Evolutionary conservation across 2,797 vertebrate species (phyloP).

Genomic region (Sparidentex hasta): DNA sequence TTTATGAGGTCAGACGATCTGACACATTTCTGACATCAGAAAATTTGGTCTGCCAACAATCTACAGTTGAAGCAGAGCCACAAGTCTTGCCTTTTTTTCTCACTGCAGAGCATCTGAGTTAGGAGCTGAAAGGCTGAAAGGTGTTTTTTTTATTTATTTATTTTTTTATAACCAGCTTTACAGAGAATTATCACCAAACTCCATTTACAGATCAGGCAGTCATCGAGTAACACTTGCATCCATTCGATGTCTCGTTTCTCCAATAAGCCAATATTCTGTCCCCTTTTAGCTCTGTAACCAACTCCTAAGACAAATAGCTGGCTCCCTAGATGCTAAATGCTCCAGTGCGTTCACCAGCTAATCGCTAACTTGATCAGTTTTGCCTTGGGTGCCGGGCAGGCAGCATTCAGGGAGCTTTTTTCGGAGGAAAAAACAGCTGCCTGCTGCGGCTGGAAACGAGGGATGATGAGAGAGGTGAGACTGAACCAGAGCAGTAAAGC

Average conservation of each 20-base stretch:
- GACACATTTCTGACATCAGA: no score
- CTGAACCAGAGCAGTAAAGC: slow-evolving; percentile 31
- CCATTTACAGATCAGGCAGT: no score
- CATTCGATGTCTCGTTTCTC: no score
- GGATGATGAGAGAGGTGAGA: slow-evolving; percentile 9
- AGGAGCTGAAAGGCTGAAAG: no score
- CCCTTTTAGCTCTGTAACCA: neutral
- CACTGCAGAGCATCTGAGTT: no score
- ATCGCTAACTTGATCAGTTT: neutral
- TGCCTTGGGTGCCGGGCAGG: neutral
- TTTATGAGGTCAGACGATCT: neutral
- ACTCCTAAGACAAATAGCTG: neutral
- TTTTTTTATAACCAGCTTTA: no score
- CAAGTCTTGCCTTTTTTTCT: no score
- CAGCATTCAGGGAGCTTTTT: slow-evolving; percentile 6
- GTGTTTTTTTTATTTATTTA: no score
- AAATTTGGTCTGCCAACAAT: no score
- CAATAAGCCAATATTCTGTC: neutral
- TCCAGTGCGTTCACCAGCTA: slow-evolving; percentile 3
- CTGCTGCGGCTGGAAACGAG: slow-evolving; percentile 22
- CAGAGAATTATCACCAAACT: neutral
- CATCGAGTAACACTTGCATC: no score
- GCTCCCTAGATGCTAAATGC: neutral
- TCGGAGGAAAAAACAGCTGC: slow-evolving; percentile 10
- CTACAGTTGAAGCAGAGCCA: neutral